phyloP scores from a whole-genome alignment of 2,113 vertebrate genomes.

The Saccopteryx bilineata region DNA sequence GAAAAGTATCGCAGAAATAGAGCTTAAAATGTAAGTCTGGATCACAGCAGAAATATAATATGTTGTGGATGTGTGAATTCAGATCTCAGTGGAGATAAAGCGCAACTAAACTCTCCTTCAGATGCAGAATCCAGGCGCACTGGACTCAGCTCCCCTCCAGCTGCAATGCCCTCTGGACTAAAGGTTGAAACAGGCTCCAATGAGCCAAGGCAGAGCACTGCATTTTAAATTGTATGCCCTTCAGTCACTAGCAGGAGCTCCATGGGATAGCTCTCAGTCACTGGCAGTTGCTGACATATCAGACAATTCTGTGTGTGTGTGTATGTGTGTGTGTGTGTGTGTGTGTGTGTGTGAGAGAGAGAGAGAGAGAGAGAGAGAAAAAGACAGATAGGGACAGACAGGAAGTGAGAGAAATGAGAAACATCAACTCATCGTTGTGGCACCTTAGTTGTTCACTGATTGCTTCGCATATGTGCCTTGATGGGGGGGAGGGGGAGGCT shows the following conservation, averaged over 20 bases:
- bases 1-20: not conserved
- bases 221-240: not conserved
- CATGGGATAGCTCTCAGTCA: not conserved
- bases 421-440: no score
- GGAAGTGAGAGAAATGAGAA: no score
- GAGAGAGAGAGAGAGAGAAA: no score
- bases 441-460: no score
- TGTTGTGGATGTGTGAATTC: not conserved
- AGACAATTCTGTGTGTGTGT: no score
- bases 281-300: no score
- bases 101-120: not conserved
- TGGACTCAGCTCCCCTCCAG: not conserved
- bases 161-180: not conserved
- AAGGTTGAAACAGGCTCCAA: not conserved
- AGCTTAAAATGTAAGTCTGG: conserved; percentile 22
- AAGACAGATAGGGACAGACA: no score
- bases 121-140: not conserved
- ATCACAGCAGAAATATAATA: not conserved
- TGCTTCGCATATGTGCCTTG: no score
- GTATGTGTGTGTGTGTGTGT: no score
- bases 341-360: no score
- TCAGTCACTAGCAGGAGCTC: not conserved
- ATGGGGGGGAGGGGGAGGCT: no score
- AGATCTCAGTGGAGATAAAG: not conserved
- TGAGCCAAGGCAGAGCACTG: not conserved